Base-by-base conservation (phyloP, 2,113 vertebrate species). In the Oostethus manadensis region DNA sequence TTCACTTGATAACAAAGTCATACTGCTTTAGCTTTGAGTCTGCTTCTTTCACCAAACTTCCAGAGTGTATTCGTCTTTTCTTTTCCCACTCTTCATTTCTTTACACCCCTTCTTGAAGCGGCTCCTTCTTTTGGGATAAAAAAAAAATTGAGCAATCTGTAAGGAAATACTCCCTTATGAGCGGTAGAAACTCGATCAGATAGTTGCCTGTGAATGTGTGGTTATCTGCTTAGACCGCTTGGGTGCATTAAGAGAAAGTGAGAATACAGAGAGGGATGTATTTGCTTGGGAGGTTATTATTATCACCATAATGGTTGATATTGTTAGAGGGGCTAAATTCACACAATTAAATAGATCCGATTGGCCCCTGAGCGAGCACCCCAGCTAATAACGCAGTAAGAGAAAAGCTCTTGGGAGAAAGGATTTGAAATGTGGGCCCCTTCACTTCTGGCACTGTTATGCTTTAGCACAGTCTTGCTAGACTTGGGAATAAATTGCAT, bases 311-410 rank as follows among this genome's bases (percentile, higher is more conserved):
- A 55, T 21, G 35, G 53, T 40, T 55, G 53, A 55, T 55, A 55
- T 55, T 55, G 53, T 55, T 55, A 40, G 53, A 6, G 35, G n/a
- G 23, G 53, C 33, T 40, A 55, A 33, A 55, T 55, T 21, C 53
- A 40, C 33, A 55, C 76, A 84, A 78, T 86, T 89, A 91, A 88
- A 84, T 91, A 92, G 88, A 91, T 92, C 89, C 88, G 89, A 92
- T 91, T 89, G 86, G 88, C 88, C 87, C 56, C 66, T 86, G 81
- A 85, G 80, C 79, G 82, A 86, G 79, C 81, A 80, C 78, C 85
- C 80, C 78, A 77, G 87, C 87, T 92, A 91, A 93, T 93, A 91
- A 92, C 80, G 87, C 82, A 88, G 89, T 78, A 87, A 86, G 86
- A 87, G 87, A 90, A 92, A 87, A 82, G 90, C 90, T 88, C 70